Conservation (phyloP, 1,140 invertebrate genomes). For the Neodiprion lecontei region DNA sequence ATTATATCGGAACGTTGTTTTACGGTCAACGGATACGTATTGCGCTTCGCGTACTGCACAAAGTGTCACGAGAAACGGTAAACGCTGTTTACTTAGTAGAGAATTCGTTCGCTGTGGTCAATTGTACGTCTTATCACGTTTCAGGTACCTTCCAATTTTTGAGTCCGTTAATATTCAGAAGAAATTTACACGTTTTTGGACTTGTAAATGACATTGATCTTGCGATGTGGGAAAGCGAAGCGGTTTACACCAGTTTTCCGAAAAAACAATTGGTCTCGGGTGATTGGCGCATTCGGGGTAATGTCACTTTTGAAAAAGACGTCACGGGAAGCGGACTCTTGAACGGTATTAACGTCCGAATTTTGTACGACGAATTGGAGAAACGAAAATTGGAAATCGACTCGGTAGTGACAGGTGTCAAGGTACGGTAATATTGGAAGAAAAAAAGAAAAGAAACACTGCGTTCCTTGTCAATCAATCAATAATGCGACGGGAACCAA, state of each 20-base stretch:
- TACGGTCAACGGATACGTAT: background rate
- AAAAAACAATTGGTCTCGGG: constrained; percentile 42
- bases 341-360: constrained; percentile 43
- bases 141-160: constrained; percentile 48
- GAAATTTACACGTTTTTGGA: constrained; percentile 35
- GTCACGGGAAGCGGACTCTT: constrained; percentile 41
- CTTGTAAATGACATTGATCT: constrained; percentile 45
- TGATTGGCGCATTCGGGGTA: constrained; percentile 46
- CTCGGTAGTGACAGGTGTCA: constrained; percentile 30
- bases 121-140: constrained; percentile 9
- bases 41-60: background rate
- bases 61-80: constrained; percentile 2
- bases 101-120: background rate
- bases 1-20: no score
- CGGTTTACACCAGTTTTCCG: constrained; percentile 33
- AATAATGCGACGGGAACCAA: no score
- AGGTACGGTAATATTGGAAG: constrained; percentile 32
- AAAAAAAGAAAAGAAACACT: no score
- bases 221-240: constrained; percentile 43
- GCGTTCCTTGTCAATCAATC: no score
- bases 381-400: constrained; percentile 33
- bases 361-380: constrained; percentile 36
- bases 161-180: constrained; percentile 41
- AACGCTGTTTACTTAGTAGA: background rate
- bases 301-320: constrained; percentile 45